Evolutionary conservation across 2,888 invertebrate genomes (phyloP), one percentile per base, ranked within the genome.

Genomic region (Malacosoma neustria): DNA sequence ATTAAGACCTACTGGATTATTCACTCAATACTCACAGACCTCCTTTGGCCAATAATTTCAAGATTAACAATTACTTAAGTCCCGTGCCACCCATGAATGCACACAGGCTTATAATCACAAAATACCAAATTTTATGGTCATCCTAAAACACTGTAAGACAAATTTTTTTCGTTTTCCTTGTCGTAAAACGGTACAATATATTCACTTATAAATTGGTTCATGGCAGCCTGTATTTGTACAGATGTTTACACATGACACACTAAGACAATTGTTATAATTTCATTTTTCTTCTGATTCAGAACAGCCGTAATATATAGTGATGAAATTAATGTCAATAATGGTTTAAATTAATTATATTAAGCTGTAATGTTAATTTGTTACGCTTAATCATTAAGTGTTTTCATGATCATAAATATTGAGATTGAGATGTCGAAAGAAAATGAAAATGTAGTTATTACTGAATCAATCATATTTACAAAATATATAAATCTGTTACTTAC

Each of bases 131-230:
- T 11, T 31, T 31, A 31, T 29, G 6, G 29, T 7, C n/a, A n/a
- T 6, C 29, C 12, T 31, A 11, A 12, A 11, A 12, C 31, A 31
- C 11, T 31, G 6, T 11, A 6, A 9, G 11, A 31, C 6, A 6
- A 11, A 31, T 7, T 11, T 11, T 7, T 4, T 7, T 30, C n/a
- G n/a, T n/a, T n/a, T n/a, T n/a, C 36, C 42, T 38, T 43, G 48
- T 57, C 54, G 63, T 57, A 61, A 68, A 65, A 66, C 61, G 58
- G 62, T 61, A 49, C 46, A 59, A 54, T 64, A 57, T 67, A n/a
- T 69, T 68, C 53, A 59, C 51, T 52, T 61, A 62, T 70, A 72
- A 76, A 75, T 77, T 76, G 64, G 76, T 74, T 70, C 73, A 77
- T 63, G 72, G 72, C 55, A 60, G 53, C 53, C 50, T 43, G 40